Base-by-base conservation (phyloP, 2,113 vertebrate species). In the Hippocampus zosterae region DNA sequence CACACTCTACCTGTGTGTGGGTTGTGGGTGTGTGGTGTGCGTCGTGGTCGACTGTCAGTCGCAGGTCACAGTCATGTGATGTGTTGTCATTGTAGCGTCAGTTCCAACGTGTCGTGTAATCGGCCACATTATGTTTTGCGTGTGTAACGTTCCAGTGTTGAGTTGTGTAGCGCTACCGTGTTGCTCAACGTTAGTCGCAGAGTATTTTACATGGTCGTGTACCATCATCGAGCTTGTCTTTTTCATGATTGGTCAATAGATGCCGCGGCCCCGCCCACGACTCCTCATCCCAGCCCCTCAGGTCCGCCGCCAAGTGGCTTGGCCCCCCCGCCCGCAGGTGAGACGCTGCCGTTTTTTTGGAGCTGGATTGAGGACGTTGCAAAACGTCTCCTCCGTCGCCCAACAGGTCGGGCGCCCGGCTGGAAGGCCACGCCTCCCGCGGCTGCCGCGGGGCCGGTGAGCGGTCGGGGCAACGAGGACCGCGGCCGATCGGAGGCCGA, bases 231-330 rank as follows among this genome's bases (percentile, higher is more conserved):
- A 37, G 33, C 33, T 27, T 50, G 15, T 52, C 63, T 68, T 18
- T 18, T 64, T 33, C 67, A 29, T 79, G 60, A 66, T 81, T n/a
- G 62, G 13, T 73, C 55, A 16, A n/a, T 27, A 89, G 89, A 79
- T 76, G 21, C 71, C 1, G 72, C 61, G 55, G 52, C 59, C 5
- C 76, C 73, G 0, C 60, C 84, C n/a, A 56, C 80, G 61, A 2
- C 71, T 4, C 81, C 78, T 53, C 79, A 72, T 18, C 84, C 85
- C 23, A 88, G 76, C 21, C 85, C 79, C 16, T 46, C 82, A 19
- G 85, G 88, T 3, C 91, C 92, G 0, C 91, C 91, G 3, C 91
- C 82, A 1, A 16, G 81, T 37, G 76, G 81, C 8, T 37, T 76
- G 8, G 70, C 21, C 7, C 73, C 79, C 9, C 81, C 90, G n/a